Base-by-base conservation (phyloP, 2,888 invertebrate species). In the Chironomus riparius region DNA sequence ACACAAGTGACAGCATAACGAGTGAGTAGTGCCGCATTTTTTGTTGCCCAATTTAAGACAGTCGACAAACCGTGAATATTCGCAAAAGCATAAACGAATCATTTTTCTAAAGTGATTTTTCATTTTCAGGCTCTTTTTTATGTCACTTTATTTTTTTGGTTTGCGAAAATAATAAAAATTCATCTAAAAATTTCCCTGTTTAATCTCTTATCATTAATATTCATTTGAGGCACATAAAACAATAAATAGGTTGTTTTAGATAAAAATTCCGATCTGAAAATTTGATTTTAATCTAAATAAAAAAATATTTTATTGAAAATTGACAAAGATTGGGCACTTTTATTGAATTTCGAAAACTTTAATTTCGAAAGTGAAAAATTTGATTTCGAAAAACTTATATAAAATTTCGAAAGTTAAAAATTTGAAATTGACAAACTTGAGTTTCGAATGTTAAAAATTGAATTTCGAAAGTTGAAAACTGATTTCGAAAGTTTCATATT, bases 171-270 rank as follows among this genome's bases (percentile, higher is more conserved):
- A 65, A 22, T 65, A 21, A 65, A 65, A 65, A 22, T 65, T 24
- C 21, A 18, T 65, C 22, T 21, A 62, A 18, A 15, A 10, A 10
- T 24, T 21, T 24, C 22, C n/a, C 7, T 62, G 62, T 21, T 65
- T 21, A 65, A 65, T 65, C 65, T 65, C 21, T 65, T 65, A 24
- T 24, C 65, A 65, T 65, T 65, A 65, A 65, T 65, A 65, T 65
- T 65, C 65, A 65, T 65, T 65, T 65, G 13, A 10, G 24, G 38
- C 38, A 38, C 10, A 38, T 10, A 38, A 38, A 56, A 15, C 5
- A 56, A 56, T 15, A 56, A 15, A 15, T 10, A 56, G 12, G 5
- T 50, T 50, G 10, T 65, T 65, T 2, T 24, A 65, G 24, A 65
- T 65, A 24, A 65, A 65, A 65, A 65, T 7, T 18, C 62, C 22